Evolutionary conservation across 2,888 invertebrate species (phyloP).

Genomic region (Oscheius sp.): DNA sequence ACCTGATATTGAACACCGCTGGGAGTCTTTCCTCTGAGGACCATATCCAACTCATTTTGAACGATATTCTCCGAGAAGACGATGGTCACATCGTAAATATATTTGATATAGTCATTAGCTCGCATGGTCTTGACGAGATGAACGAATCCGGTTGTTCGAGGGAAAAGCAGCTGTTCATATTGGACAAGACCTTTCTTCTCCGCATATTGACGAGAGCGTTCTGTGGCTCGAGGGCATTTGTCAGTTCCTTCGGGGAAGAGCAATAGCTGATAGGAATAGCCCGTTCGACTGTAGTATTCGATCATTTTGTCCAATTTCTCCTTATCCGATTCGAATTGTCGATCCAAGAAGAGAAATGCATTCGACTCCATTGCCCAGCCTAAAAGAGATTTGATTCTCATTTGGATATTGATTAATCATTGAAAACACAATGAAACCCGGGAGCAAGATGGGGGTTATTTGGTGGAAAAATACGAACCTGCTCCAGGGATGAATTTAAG

Average conservation of each 20-base stretch:
- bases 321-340: slow-evolving; percentile 83
- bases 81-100: slow-evolving; percentile 85
- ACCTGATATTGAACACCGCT: slow-evolving; percentile 82
- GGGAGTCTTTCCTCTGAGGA: slow-evolving; percentile 79
- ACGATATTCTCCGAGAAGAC: slow-evolving; percentile 80
- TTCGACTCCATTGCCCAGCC: slow-evolving; percentile 85
- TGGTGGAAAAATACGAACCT: slow-evolving; percentile 34
- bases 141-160: slow-evolving; percentile 82
- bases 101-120: slow-evolving; percentile 77
- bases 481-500: slow-evolving; percentile 62
- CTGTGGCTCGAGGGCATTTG: slow-evolving; percentile 78
- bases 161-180: slow-evolving; percentile 83
- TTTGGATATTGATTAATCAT: no score
- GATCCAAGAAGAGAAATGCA: slow-evolving; percentile 83
- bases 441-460: no score
- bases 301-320: slow-evolving; percentile 78
- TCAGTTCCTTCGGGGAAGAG: slow-evolving; percentile 89
- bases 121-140: slow-evolving; percentile 74
- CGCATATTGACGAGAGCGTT: slow-evolving; percentile 80
- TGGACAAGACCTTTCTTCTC: slow-evolving; percentile 72
- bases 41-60: slow-evolving; percentile 80
- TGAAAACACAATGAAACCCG: neutral
- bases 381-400: slow-evolving; percentile 46
- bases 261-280: slow-evolving; percentile 78
- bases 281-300: slow-evolving; percentile 79